phyloP scores from a whole-genome alignment of 2,888 invertebrate species.

The Liodrosophila aerea region DNA sequence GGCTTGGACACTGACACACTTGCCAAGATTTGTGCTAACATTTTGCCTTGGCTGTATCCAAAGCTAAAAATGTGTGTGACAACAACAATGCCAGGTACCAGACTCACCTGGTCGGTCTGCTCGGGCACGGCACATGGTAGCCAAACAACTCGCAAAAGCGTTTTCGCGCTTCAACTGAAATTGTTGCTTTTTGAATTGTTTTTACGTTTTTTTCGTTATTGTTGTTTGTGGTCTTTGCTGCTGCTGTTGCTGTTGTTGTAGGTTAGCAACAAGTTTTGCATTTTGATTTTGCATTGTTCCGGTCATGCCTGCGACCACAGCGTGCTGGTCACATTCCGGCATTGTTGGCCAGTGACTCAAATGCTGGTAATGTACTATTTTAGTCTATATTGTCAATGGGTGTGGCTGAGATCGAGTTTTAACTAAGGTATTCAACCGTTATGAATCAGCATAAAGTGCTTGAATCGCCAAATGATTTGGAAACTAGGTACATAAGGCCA shows the following conservation, averaged over 20 bases:
- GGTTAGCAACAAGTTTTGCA: slow-evolving; percentile 74
- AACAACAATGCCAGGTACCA: slow-evolving; percentile 29
- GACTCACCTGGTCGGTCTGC: slow-evolving; percentile 24
- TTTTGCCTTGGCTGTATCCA: slow-evolving; percentile 46
- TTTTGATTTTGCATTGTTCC: slow-evolving; percentile 60
- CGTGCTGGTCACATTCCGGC: slow-evolving; percentile 45
- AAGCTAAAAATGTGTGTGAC: slow-evolving; percentile 4
- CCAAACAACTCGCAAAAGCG: slow-evolving; percentile 54
- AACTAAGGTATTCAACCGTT: slow-evolving; percentile 31
- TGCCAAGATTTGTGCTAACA: slow-evolving; percentile 42
- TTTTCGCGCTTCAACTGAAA: slow-evolving; percentile 50
- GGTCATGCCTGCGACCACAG: slow-evolving; percentile 47
- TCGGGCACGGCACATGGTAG: slow-evolving; percentile 49
- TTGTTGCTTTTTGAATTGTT: slow-evolving; percentile 17
- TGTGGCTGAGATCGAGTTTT: slow-evolving; percentile 33
- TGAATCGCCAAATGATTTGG: slow-evolving; percentile 50
- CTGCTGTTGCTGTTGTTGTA: slow-evolving; percentile 34
- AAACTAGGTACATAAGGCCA: slow-evolving; percentile 80
- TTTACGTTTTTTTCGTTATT: slow-evolving; percentile 31
- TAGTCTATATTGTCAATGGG: slow-evolving; percentile 23
- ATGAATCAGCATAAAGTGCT: slow-evolving; percentile 60
- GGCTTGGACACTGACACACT: slow-evolving; percentile 55
- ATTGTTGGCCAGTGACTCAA: slow-evolving; percentile 65
- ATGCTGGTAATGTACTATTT: slow-evolving; percentile 46
- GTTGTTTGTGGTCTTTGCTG: slow-evolving; percentile 35